Conservation (phyloP, 2,888 invertebrate genomes). For the Polia nebulosa region DNA sequence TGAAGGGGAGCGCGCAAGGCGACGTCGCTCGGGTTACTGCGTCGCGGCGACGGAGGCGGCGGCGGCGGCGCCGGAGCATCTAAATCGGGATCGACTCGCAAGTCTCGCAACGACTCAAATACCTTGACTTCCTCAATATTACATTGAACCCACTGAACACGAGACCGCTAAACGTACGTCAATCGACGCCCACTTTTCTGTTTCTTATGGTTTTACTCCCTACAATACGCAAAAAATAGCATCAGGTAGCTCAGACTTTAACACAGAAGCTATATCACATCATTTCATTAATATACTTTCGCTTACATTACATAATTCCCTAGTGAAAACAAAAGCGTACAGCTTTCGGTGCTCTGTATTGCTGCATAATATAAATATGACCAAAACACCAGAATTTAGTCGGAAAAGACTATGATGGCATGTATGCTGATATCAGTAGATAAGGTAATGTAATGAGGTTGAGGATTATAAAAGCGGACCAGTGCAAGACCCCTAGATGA, state of each 20-base stretch:
- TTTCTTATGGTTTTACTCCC: conserved; percentile 60
- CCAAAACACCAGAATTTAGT: conserved; percentile 20
- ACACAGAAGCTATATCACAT: conserved; percentile 11
- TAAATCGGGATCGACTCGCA: conserved; percentile 91
- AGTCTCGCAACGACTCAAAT: conserved; percentile 90
- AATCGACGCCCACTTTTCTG: conserved; percentile 86
- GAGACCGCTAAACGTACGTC: conserved; percentile 88
- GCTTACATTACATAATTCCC: conserved; percentile 25
- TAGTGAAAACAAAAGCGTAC: conserved; percentile 8
- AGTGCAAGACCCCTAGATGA: conserved; percentile 17
- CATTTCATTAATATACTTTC: conserved; percentile 22
- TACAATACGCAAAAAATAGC: conserved; percentile 24
- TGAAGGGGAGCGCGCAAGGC: conserved; percentile 86
- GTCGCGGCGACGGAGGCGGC: conserved; percentile 86
- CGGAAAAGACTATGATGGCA: conserved; percentile 29
- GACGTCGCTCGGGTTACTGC: conserved; percentile 89
- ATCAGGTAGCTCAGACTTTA: background rate
- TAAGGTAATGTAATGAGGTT: conserved; percentile 58
- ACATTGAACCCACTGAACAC: conserved; percentile 89
- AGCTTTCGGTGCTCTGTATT: background rate
- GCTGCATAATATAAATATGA: conserved; percentile 20
- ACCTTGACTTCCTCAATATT: conserved; percentile 91
- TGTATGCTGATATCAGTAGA: conserved; percentile 51
- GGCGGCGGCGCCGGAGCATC: conserved; percentile 90
- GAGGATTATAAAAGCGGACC: conserved; percentile 40